These are phyloP conservation scores for Leuctra nigra DNA, from an alignment of 2,888 invertebrate species.

Conservation along the genomic window DNA sequence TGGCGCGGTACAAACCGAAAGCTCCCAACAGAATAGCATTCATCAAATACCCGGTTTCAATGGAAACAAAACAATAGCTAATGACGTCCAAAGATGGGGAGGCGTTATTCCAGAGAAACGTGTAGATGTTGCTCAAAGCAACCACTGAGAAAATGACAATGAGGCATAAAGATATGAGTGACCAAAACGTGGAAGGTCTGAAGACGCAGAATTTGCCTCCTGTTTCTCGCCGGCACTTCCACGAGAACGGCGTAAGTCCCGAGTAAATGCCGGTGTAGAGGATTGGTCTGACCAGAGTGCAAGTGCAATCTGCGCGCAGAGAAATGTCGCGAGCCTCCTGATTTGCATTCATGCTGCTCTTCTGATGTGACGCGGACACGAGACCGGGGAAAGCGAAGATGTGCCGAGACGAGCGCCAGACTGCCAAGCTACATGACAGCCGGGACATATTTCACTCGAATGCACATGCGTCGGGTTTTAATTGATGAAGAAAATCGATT, in stretches of 20 bases:
- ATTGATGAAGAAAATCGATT: too few species aligned
- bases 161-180: background rate
- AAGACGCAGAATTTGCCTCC: background rate
- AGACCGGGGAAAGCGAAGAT: too few species aligned
- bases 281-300: background rate
- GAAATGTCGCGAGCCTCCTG: too few species aligned
- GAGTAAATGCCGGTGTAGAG: background rate
- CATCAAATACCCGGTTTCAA: background rate
- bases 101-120: background rate
- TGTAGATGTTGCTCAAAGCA: background rate
- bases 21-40: background rate
- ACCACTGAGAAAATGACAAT: background rate
- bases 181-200: background rate
- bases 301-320: too few species aligned
- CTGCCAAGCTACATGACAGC: too few species aligned
- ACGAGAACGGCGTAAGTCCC: background rate
- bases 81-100: too few species aligned
- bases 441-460: too few species aligned
- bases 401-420: too few species aligned
- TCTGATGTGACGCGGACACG: too few species aligned
- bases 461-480: too few species aligned
- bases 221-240: background rate
- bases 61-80: conserved; percentile 1
- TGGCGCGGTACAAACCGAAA: background rate
- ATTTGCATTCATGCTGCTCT: too few species aligned